Evolutionary conservation across 2,888 invertebrate genomes (phyloP).

Genomic region (Dinocampus coccinellae): DNA sequence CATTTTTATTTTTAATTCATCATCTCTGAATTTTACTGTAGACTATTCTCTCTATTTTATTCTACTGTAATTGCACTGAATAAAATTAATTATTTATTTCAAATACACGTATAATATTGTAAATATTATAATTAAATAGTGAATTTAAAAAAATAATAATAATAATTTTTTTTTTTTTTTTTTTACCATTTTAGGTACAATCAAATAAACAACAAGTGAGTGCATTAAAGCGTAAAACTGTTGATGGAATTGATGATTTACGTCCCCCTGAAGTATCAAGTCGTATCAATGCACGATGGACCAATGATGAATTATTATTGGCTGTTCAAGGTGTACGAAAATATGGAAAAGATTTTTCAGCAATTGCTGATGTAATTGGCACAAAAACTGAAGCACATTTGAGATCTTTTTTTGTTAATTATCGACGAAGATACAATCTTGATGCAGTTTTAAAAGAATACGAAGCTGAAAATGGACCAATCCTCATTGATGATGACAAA

Average conservation of each 20-base stretch:
- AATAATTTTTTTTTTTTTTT: no score
- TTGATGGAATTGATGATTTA: slow-evolving; percentile 75
- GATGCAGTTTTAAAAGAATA: slow-evolving; percentile 89
- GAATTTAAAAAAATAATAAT: no score
- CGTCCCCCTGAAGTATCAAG: slow-evolving; percentile 76
- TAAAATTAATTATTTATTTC: slow-evolving; percentile 13
- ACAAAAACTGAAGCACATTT: slow-evolving; percentile 96
- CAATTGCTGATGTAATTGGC: slow-evolving; percentile 94
- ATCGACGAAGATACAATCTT: slow-evolving; percentile 89
- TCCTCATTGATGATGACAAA: slow-evolving; percentile 69
- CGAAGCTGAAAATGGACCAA: slow-evolving; percentile 81
- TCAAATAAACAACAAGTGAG: slow-evolving; percentile 94
- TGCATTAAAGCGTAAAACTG: slow-evolving; percentile 84
- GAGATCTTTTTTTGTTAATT: slow-evolving; percentile 91
- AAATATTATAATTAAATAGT: no score
- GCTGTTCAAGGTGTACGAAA: slow-evolving; percentile 90
- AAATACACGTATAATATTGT: neutral
- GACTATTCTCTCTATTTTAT: slow-evolving; percentile 30
- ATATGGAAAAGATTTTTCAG: slow-evolving; percentile 90
- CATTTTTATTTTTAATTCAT: slow-evolving; percentile 20
- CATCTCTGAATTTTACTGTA: slow-evolving; percentile 16
- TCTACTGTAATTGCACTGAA: slow-evolving; percentile 28
- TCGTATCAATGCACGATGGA: slow-evolving; percentile 91
- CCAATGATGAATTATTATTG: slow-evolving; percentile 89
- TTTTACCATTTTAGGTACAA: slow-evolving; percentile 81